phyloP scores from a whole-genome alignment of 2,797 vertebrate species.

The Eidolon dupreanum region DNA sequence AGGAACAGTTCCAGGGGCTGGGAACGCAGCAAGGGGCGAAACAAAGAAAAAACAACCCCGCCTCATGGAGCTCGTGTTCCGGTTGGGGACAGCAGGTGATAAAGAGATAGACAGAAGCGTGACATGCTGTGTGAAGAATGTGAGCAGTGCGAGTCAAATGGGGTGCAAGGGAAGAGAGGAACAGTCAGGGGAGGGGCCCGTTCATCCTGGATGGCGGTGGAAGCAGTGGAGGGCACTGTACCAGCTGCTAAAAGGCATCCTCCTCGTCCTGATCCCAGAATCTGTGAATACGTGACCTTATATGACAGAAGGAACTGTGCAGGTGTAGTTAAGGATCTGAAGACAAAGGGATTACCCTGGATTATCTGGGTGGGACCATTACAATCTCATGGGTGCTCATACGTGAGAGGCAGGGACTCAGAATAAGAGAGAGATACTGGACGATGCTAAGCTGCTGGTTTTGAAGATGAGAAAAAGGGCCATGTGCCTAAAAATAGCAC shows the following conservation, averaged over 20 bases:
- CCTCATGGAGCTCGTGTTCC: fast-evolving
- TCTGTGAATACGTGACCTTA: neutral
- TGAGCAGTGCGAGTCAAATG: neutral
- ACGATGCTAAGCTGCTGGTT: fast-evolving
- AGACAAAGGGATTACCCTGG: neutral
- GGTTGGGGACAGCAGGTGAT: neutral
- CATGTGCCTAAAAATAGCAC: too few relatives aligned
- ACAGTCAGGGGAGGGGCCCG: fast-evolving
- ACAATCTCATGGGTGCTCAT: neutral
- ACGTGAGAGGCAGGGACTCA: neutral
- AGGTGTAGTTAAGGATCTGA: neutral
- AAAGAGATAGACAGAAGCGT: neutral
- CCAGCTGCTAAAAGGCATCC: too few relatives aligned
- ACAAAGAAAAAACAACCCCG: neutral
- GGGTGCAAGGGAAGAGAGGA: neutral
- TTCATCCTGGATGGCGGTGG: fast-evolving
- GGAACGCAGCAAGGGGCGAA: neutral
- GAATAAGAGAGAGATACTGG: neutral
- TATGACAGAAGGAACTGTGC: neutral
- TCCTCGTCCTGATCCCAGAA: neutral
- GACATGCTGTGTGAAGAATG: fast-evolving
- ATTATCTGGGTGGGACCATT: neutral
- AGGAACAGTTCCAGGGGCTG: neutral
- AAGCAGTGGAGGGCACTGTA: too few relatives aligned
- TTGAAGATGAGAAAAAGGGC: neutral